Evolutionary conservation across 2,113 vertebrate species (phyloP), one percentile per base, ranked within the genome.

Genomic region (Hyperopisus bebe): DNA sequence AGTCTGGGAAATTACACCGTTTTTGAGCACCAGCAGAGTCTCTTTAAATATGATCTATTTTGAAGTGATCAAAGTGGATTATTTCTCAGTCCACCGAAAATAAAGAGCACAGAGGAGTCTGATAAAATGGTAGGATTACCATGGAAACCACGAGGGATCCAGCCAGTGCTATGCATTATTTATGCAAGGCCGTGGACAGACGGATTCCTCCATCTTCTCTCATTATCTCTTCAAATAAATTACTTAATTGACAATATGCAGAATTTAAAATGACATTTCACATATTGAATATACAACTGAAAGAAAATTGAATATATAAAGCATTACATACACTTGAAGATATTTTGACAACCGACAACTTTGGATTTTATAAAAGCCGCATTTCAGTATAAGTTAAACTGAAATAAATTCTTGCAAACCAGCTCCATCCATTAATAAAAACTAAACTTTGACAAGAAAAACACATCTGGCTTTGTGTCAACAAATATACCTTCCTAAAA

Each of bases 111-210:
- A 27, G n/a, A 77, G 84, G 47, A 86, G 46, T 42, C 42, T 46
- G 27, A 48, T 19, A 35, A 80, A 86, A 89, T 90, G 90, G 88
- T 62, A n/a, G 85, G 47, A 91, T 91, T 85, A 88, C 88, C 90
- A 91, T 91, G 90, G 90, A 89, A 91, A 91, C 90, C 19, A 89
- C 3, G 44, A 10, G 50, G 74, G 31, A 80, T 89, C 62, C 47
- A 86, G 55, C 70, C 51, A 89, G 15, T n/a, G 31, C 27, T 48
- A 48, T 91, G 86, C 88, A 91, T 89, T 89, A 91, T 88, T 87
- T 88, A 89, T 89, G 35, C 58, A 50, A 53, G 62, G 70, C 70
- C 15, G 17, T 42, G 10, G 70, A 82, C 88, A 89, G 53, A 15
- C 31, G 74, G 13, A 35, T 80, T n/a, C 48, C 66, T 89, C 24